Evolutionary conservation across 2,113 vertebrate genomes (phyloP).

Genomic region (Tetrax tetrax): DNA sequence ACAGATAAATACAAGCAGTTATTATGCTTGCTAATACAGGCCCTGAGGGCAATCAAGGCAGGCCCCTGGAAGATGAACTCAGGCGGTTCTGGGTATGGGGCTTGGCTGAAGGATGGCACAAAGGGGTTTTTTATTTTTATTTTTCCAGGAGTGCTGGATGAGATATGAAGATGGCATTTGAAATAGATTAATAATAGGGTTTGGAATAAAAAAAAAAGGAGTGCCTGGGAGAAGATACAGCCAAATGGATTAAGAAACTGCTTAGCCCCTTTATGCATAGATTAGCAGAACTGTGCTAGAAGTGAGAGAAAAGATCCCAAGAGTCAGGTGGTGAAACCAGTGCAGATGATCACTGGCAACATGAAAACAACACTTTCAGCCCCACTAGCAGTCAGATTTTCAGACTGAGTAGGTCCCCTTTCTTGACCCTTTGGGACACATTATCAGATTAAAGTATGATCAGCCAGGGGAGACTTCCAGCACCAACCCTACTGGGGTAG

Average conservation of each 20-base stretch:
- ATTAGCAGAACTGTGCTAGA: background rate
- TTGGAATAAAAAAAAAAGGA: too few relatives aligned
- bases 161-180: too few relatives aligned
- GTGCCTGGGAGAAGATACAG: background rate
- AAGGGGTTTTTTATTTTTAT: too few relatives aligned
- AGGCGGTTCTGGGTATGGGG: too few relatives aligned
- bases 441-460: background rate
- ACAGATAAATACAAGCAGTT: background rate
- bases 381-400: background rate
- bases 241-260: background rate
- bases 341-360: background rate
- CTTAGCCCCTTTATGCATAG: background rate
- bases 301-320: background rate
- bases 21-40: background rate
- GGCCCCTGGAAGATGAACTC: too few relatives aligned
- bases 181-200: too few relatives aligned
- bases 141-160: too few relatives aligned
- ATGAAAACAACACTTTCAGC: background rate
- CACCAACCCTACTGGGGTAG: background rate
- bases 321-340: accelerated
- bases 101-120: too few relatives aligned
- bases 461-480: background rate
- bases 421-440: background rate
- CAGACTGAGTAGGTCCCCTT: background rate
- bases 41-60: too few relatives aligned